A percentile compares a stretch with the other conserved stretches of the same genome.
Evolutionary conservation across 2,888 invertebrate species (phyloP).

Genomic region (Tholera decimalis): DNA sequence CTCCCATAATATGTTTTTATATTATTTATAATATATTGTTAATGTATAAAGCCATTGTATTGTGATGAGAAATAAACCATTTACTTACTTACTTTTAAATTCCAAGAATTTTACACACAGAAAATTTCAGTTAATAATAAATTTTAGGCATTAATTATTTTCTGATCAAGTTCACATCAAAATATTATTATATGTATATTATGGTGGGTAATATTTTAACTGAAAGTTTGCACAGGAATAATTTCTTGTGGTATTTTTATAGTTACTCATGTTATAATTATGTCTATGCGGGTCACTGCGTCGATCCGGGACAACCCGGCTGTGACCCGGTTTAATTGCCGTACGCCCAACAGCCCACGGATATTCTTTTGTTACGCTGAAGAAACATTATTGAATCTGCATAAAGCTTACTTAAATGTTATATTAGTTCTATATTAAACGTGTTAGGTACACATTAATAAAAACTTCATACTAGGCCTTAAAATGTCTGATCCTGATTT

Average conservation of each 20-base stretch:
- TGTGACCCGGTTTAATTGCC: conserved; percentile 64
- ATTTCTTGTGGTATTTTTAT: conserved; percentile 26
- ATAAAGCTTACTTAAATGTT: background rate
- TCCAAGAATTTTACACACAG: background rate
- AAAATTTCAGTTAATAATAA: too few species aligned
- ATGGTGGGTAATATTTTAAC: background rate
- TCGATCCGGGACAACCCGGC: conserved; percentile 69
- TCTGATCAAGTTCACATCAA: background rate
- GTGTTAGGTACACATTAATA: background rate
- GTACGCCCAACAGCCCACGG: conserved; percentile 14
- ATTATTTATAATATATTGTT: too few species aligned
- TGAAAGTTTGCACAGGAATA: conserved; percentile 1
- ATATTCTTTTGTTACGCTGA: conserved; percentile 9
- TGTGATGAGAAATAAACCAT: too few species aligned
- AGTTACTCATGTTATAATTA: conserved; percentile 40
- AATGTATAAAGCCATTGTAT: too few species aligned
- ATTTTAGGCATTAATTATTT: background rate
- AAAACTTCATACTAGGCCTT: too few species aligned
- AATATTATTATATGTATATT: background rate
- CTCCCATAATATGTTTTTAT: too few species aligned
- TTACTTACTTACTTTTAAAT: too few species aligned
- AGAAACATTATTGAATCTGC: background rate
- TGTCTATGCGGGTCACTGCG: conserved; percentile 71
- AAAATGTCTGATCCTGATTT: too few species aligned
- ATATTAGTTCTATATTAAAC: too few species aligned